Evolutionary conservation across 2,888 invertebrate species (phyloP).

Genomic region (Pristionchus arcanus): DNA sequence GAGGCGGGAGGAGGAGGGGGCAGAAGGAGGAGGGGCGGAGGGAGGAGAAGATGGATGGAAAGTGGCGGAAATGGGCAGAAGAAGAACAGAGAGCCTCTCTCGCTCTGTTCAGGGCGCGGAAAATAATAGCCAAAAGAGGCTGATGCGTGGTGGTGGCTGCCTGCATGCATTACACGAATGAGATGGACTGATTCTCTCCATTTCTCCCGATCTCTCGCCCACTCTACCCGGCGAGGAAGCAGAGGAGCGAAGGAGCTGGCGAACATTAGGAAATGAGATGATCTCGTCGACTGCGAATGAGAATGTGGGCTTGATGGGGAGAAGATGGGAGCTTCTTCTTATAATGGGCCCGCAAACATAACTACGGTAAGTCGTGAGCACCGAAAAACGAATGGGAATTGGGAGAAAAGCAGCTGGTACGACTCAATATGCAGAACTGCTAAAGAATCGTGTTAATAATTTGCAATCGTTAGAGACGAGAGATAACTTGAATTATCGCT

Average conservation of each 20-base stretch:
- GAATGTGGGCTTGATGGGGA: neutral
- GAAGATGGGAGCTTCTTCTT: neutral
- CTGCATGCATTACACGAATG: slow-evolving; percentile 21
- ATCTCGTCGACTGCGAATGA: neutral
- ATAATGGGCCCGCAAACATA: neutral
- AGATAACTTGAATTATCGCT: too few relatives aligned
- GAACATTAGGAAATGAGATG: neutral
- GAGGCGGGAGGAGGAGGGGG: neutral
- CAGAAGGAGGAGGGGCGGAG: neutral
- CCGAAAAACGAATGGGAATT: too few relatives aligned
- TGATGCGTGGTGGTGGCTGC: neutral
- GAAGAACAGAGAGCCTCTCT: neutral
- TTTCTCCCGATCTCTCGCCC: neutral
- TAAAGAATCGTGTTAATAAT: too few relatives aligned
- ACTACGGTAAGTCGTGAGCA: too few relatives aligned
- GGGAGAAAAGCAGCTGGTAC: too few relatives aligned
- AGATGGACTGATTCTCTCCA: neutral
- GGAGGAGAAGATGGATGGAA: slow-evolving; percentile 6
- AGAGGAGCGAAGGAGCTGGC: neutral
- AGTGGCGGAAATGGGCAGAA: slow-evolving; percentile 1
- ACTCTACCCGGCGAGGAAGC: too few relatives aligned
- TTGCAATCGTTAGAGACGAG: too few relatives aligned
- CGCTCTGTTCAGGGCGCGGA: neutral
- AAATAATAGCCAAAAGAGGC: slow-evolving; percentile 23
- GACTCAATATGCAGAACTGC: too few relatives aligned